A percentile compares a stretch with the other conserved stretches of the same genome.
Conservation (phyloP, 2,888 invertebrate species). For the Mantis religiosa region DNA sequence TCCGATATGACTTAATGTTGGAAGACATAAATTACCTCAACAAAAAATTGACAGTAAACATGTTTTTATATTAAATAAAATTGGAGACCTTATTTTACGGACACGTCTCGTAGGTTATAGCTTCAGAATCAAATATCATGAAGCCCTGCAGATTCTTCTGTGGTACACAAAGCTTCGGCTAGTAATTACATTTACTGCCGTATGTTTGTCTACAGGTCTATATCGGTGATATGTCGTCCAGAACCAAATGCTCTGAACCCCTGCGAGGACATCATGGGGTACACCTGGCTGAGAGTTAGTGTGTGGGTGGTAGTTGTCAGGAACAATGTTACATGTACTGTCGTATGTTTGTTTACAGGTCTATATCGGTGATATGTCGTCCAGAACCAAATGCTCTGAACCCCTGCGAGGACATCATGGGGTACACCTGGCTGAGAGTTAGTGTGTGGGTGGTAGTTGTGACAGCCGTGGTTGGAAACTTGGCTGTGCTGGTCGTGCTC, state of each 20-base stretch:
- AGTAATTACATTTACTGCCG: not conserved
- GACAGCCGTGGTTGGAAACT: slow-evolving; percentile 77
- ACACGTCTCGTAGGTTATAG: too few species aligned
- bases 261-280: slow-evolving; percentile 87
- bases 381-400: slow-evolving; percentile 78
- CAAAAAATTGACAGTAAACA: too few species aligned
- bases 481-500: slow-evolving; percentile 74
- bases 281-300: slow-evolving; percentile 71
- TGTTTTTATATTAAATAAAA: too few species aligned
- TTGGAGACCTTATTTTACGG: too few species aligned
- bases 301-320: slow-evolving; percentile 81
- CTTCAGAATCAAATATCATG: slow-evolving; percentile 74
- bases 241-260: slow-evolving; percentile 78
- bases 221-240: slow-evolving; percentile 64
- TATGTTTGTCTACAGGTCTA: slow-evolving; percentile 41
- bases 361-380: slow-evolving; percentile 58
- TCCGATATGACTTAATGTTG: too few species aligned
- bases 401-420: slow-evolving; percentile 89
- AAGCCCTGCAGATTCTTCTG: slow-evolving; percentile 65
- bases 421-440: slow-evolving; percentile 69
- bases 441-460: slow-evolving; percentile 85
- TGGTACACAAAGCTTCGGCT: too few species aligned
- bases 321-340: slow-evolving; percentile 50
- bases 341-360: slow-evolving; percentile 35
- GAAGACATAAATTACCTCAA: too few species aligned